Base-by-base conservation (phyloP, 1,140 invertebrate genomes). In the Aphelenchoides besseyi region DNA sequence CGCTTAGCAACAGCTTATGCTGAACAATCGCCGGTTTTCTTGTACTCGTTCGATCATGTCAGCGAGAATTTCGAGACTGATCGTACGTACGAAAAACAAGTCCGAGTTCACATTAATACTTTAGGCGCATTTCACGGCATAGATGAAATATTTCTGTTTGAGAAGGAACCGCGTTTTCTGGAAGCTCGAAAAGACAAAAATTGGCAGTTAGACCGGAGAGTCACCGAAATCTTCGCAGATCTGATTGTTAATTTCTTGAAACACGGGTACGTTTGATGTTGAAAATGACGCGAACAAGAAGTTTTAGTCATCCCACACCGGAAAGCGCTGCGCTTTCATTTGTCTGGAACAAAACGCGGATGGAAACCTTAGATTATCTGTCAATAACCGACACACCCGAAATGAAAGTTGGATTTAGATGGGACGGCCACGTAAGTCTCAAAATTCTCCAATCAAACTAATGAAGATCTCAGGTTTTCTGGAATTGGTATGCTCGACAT, bases 11-110 rank as follows among this genome's bases (percentile, higher is more conserved):
- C 73, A 23, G 76, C 75, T 63, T 83, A 83, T 62, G 59, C 69
- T 1, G 76, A 80, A 35, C 80, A 83, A 33, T 74, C 75, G 18
- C 81, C 82, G 33, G 82, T 83, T n/a, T 83, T 71, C 74, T 69
- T 83, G 12, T 83, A 83, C 57, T 85, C 83, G 28, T 83, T 83
- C 67, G 82, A 83, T 55, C 83, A 83, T 68, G 73, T 83, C 54
- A 81, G 78, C 67, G 82, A 83, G 68, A 83, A 83, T 69, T 83
- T 83, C 70, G 81, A 84, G 63, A 81, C 75, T 63, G 74, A 83
- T 68, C 69, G 79, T 80, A 74, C 29, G 73, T 57, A 26, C 3
- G 12, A 36, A 26, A 0, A 1, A 3, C 2, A 16, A 30, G 5
- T n/a, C 26, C 2, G 63, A 23, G 54, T 16, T 69, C 16, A 18